Evolutionary conservation across 2,113 vertebrate genomes (phyloP), one percentile per base, ranked within the genome.

Genomic region (Leucoraja erinaceus): DNA sequence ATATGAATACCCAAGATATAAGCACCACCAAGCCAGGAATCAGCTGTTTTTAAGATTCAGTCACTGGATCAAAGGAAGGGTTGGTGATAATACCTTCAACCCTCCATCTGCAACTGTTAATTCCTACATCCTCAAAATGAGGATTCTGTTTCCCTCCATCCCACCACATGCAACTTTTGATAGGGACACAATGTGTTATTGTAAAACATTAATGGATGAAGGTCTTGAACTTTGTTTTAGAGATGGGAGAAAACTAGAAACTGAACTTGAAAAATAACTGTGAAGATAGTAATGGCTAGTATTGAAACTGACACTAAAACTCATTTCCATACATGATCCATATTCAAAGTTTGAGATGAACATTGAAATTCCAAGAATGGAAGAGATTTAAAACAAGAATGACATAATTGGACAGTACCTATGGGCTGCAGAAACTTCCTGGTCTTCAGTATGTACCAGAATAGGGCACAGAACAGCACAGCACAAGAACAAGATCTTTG

Each of bases 221-320:
- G 47, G 66, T 28, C 8, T 86, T 86, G 61, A 14, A 63, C 4
- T n/a, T 28, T 63, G 59, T 10, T 61, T 86, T 86, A 31, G 54
- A 84, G 25, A 84, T 10, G 11, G 66, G 31, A 38, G 61, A 31
- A 25, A 63, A 68, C 18, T 38, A 90, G 31, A 70, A 18, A 70
- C 66, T 70, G 7, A 70, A 88, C 59, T 66, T 88, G 61, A 70
- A 90, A 70, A 90, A 70, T 68, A 90, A 22, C 38, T 81, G n/a
- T n/a, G 66, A 68, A 70, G 88, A 70, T n/a, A 47, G 28, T 38
- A 63, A 38, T 61, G 38, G 25, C n/a, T 38, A 38, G 68, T 9
- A 70, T 90, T 90, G 14, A 90, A 70, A 20, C 88, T 38, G 28
- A 38, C 88, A 70, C 18, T 70, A 70, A 90, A 91, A 72, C 25